phyloP scores from a whole-genome alignment of 2,888 invertebrate species.

The Drosophila colorata region DNA sequence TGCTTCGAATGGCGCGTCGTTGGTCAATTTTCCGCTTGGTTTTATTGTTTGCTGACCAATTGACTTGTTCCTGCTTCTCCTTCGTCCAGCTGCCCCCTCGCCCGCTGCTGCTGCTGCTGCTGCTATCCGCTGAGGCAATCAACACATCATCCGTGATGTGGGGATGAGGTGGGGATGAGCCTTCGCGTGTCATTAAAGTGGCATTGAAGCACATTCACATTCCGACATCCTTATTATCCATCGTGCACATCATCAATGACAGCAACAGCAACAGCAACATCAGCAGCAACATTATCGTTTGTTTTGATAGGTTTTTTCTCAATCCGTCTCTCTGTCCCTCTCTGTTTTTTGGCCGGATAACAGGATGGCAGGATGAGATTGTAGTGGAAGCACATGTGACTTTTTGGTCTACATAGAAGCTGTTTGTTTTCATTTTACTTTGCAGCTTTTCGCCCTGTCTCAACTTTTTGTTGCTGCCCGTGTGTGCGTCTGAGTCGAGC shows the following conservation, averaged over 20 bases:
- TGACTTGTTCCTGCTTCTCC: constrained; percentile 46
- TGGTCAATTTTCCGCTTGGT: constrained; percentile 57
- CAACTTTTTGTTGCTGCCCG: constrained; percentile 36
- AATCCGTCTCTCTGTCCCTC: constrained; percentile 12
- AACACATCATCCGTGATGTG: constrained; percentile 55
- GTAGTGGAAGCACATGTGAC: constrained; percentile 29
- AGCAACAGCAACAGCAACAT: constrained; percentile 30
- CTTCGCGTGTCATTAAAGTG: constrained; percentile 61
- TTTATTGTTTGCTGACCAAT: constrained; percentile 76
- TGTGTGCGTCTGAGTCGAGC: constrained; percentile 22
- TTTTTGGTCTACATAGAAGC: constrained; percentile 24
- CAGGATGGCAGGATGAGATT: constrained; percentile 7
- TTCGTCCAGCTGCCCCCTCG: not conserved
- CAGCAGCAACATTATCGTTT: constrained; percentile 68
- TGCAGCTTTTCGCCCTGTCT: constrained; percentile 40
- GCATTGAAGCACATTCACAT: constrained; percentile 47
- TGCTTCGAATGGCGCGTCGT: constrained; percentile 14
- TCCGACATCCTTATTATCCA: constrained; percentile 67
- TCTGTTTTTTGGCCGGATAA: constrained; percentile 4
- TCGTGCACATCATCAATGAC: constrained; percentile 63
- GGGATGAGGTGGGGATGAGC: constrained; percentile 5
- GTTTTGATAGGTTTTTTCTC: constrained; percentile 70
- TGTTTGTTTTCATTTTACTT: constrained; percentile 42
- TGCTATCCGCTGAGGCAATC: constrained; percentile 56
- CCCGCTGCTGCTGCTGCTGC: constrained; percentile 2